Evolutionary conservation across 1,140 invertebrate genomes (phyloP), one percentile per base, ranked within the genome.

Genomic region (Drosophila ohnishii): DNA sequence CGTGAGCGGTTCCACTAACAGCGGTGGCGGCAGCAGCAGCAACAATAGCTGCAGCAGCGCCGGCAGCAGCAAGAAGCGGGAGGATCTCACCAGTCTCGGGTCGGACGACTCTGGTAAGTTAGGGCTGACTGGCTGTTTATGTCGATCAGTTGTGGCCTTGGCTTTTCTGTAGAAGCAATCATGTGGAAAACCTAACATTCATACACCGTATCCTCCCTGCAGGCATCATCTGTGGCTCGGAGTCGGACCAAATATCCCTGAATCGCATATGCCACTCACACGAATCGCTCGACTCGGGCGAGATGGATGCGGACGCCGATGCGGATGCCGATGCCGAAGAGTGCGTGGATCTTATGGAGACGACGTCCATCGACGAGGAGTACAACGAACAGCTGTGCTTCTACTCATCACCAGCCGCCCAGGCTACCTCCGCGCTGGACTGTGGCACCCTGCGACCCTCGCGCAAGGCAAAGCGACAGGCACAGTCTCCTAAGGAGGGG

Each of bases 31-130:
- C 50, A 71, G 30, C 55, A 81, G 71, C 51, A 80, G 75, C 58
- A 81, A 71, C 57, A 77, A 80, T 11, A 78, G 70, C 50, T 83
- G 75, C 65, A 89, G 80, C 59, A 74, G 76, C 40, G 75, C 69
- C 2, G 79, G 80, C 34, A 89, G 87, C 63, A 90, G 71, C 28
- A 91, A 92, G 51, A 92, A 94, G 79, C 92, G 94, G 35, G 95
- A 95, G 74, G 95, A 96, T 91, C 92, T 95, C 40, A 95, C 95
- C 30, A 95, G 95, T 80, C 91, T 96, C 9, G 96, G 96, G 14
- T 97, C 96, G 0, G 96, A 97, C 90, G 97, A 98, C 92, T 97
- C 96, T 14, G 94, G 94, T 92, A 75, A 50, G 75, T 61, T 55
- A 3, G 2, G 9, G n/a, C 16, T n/a, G 28, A 11, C 47, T n/a